Evolutionary conservation across 2,888 invertebrate species (phyloP).

Genomic region (Acrobasis repandana): DNA sequence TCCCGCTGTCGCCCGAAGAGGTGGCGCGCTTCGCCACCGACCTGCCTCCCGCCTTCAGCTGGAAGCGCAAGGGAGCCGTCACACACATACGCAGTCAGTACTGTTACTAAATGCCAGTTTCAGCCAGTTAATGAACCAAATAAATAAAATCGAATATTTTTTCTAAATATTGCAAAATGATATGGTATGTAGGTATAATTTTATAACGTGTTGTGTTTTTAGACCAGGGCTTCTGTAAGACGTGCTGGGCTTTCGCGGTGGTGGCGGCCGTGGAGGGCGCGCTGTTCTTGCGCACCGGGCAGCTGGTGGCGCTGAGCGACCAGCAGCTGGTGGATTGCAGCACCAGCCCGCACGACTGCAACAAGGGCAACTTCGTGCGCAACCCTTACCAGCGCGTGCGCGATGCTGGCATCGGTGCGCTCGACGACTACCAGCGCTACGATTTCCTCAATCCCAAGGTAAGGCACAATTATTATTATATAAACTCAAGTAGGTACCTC

Average conservation of each 20-base stretch:
- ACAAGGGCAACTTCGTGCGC: constrained; percentile 63
- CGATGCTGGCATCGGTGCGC: constrained; percentile 56
- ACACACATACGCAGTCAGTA: constrained; percentile 62
- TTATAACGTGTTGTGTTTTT: constrained; percentile 22
- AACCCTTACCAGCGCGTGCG: constrained; percentile 58
- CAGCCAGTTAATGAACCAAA: no score
- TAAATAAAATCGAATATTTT: no score
- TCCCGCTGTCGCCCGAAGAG: constrained; percentile 49
- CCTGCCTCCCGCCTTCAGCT: constrained; percentile 64
- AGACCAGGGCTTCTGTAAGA: constrained; percentile 63
- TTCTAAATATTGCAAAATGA: no score
- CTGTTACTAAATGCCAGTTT: not conserved
- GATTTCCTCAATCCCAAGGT: constrained; percentile 43
- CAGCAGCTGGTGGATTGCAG: constrained; percentile 70
- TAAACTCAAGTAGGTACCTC: no score
- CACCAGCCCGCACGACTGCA: constrained; percentile 63
- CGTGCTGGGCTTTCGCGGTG: constrained; percentile 76
- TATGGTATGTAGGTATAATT: no score
- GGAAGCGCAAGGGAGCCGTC: constrained; percentile 65
- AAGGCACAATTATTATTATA: no score
- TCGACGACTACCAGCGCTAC: constrained; percentile 56
- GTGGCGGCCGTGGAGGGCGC: constrained; percentile 72
- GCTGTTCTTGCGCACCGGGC: constrained; percentile 56
- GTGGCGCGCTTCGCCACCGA: constrained; percentile 41
- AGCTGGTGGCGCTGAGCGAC: constrained; percentile 62